These are phyloP conservation scores for Portunus trituberculatus DNA, from an alignment of 1,140 invertebrate species.

Conservation along the genomic window DNA sequence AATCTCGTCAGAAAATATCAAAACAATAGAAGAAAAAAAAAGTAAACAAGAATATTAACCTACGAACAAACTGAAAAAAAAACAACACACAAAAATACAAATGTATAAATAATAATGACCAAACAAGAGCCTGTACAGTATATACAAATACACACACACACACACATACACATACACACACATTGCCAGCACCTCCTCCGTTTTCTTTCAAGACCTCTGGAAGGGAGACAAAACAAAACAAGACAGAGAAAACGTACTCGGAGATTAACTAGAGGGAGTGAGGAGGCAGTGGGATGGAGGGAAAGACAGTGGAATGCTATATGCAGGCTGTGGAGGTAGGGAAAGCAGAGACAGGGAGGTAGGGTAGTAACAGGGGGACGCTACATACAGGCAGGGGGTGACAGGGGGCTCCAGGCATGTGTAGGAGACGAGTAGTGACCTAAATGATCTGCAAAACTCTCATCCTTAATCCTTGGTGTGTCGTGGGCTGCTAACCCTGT, in stretches of 20 bases:
- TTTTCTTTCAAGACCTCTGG: no score
- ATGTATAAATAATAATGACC: no score
- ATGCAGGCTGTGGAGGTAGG: background rate
- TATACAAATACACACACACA: background rate
- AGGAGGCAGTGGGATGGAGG: background rate
- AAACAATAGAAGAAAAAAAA: no score
- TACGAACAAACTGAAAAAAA: no score
- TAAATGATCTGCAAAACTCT: background rate
- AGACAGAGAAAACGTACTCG: background rate
- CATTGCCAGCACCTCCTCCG: no score
- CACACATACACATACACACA: no score
- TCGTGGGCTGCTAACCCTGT: background rate
- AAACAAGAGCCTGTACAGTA: background rate
- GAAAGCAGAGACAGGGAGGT: background rate
- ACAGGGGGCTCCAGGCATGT: slow-evolving; percentile 37
- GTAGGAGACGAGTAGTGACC: background rate
- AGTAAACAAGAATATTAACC: no score
- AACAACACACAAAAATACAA: no score
- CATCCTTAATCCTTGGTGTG: slow-evolving; percentile 5
- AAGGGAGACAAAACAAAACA: background rate
- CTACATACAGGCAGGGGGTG: slow-evolving; percentile 41
- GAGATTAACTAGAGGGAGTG: background rate
- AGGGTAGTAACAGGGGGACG: background rate
- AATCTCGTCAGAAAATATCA: no score
- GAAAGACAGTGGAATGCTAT: background rate